Evolutionary conservation across 2,113 vertebrate species (phyloP).

Genomic region (Ailurus styani): DNA sequence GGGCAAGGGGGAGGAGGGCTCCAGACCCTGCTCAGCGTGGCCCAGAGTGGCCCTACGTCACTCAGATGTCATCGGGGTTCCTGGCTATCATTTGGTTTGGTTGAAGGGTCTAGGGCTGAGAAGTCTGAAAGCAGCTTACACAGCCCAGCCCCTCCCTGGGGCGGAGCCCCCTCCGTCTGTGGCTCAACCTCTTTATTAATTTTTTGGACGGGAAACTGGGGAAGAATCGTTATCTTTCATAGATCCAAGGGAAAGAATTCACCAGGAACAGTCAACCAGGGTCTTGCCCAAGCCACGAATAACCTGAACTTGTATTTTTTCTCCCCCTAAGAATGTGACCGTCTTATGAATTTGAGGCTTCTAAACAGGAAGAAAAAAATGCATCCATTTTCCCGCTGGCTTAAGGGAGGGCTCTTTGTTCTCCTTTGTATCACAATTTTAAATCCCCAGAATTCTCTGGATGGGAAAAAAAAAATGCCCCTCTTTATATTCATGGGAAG

Average conservation of each 20-base stretch:
- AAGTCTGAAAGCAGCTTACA: accelerated
- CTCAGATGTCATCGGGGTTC: accelerated
- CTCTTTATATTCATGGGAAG: neutral
- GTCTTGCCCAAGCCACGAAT: neutral
- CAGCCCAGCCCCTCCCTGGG: neutral
- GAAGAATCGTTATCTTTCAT: accelerated
- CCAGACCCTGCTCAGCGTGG: accelerated
- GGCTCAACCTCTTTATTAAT: accelerated
- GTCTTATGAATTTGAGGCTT: neutral
- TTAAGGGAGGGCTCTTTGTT: neutral
- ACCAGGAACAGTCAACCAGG: neutral
- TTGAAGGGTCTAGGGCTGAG: neutral
- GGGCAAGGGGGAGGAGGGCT: neutral
- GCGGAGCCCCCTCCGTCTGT: accelerated
- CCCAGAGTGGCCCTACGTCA: neutral
- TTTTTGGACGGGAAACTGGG: neutral
- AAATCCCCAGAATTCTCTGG: neutral
- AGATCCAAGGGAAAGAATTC: neutral
- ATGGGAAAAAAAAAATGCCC: neutral
- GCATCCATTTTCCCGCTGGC: neutral
- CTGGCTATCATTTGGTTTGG: neutral
- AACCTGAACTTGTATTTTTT: accelerated
- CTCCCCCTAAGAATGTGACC: neutral
- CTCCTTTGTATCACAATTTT: neutral
- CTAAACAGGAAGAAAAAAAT: accelerated